Conservation (phyloP, 2,797 vertebrate species). For the Gadopsis marmoratus region DNA sequence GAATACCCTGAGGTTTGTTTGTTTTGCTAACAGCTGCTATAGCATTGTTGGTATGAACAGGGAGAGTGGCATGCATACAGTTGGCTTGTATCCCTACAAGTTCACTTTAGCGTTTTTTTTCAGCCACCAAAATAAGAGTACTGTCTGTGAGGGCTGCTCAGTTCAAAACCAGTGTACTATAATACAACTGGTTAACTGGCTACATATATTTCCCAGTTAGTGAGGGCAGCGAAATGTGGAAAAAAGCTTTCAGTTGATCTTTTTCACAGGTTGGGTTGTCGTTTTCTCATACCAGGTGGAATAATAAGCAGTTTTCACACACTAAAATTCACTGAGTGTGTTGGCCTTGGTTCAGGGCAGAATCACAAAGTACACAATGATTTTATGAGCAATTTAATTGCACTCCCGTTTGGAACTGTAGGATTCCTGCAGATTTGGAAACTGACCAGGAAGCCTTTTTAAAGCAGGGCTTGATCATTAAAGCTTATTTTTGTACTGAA, state of each 20-base stretch:
- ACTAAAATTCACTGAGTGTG: slow-evolving; percentile 5
- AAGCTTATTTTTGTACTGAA: slow-evolving; percentile 36
- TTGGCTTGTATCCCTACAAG: background rate
- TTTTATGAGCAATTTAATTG: slow-evolving; percentile 37
- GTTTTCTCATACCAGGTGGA: slow-evolving; percentile 10
- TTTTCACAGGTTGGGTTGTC: background rate
- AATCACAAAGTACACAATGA: slow-evolving; percentile 22
- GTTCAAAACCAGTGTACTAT: slow-evolving; percentile 4
- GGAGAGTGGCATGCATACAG: background rate
- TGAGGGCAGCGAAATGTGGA: background rate
- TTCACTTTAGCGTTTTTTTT: background rate
- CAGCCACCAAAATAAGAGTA: background rate
- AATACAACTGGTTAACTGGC: background rate
- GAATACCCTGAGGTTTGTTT: background rate
- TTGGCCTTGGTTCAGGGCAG: slow-evolving; percentile 18
- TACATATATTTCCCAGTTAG: slow-evolving; percentile 4
- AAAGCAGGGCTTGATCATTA: slow-evolving; percentile 15
- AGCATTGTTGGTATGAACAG: background rate
- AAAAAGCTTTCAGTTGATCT: slow-evolving; percentile 7
- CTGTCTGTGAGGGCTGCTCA: background rate
- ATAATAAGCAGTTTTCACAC: slow-evolving; percentile 26
- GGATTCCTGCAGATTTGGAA: slow-evolving; percentile 38
- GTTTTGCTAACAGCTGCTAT: background rate
- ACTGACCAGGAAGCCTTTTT: background rate
- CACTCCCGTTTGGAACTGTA: slow-evolving; percentile 28